Conservation (phyloP, 2,888 invertebrate species). For the Andrena hattorfiana region DNA sequence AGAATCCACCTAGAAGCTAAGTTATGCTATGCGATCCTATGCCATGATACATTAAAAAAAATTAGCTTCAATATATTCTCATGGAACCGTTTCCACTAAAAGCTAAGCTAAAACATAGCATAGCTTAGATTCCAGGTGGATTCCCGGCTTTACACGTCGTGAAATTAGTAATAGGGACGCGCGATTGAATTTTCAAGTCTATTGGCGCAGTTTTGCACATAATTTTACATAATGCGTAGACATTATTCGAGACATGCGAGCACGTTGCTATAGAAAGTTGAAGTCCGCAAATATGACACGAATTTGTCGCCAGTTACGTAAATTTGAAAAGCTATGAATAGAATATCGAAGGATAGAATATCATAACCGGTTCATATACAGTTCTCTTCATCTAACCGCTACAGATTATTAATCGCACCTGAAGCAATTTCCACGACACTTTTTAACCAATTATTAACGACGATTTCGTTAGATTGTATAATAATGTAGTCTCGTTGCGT, state of each 20-base stretch:
- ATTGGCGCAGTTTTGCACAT: background rate
- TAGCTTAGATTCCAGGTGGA: too few species aligned
- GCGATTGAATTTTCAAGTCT: background rate
- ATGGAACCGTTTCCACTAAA: too few species aligned
- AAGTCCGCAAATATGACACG: background rate
- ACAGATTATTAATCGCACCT: slow-evolving; percentile 24
- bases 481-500: slow-evolving; percentile 24
- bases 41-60: too few species aligned
- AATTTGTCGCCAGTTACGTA: slow-evolving; percentile 28
- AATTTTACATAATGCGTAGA: slow-evolving; percentile 11
- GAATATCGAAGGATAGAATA: slow-evolving; percentile 17
- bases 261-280: slow-evolving; percentile 15
- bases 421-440: slow-evolving; percentile 18
- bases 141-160: too few species aligned
- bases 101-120: too few species aligned
- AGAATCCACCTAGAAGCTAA: background rate
- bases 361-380: slow-evolving; percentile 37
- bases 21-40: too few species aligned
- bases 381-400: slow-evolving; percentile 17
- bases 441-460: background rate
- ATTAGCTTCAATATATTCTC: too few species aligned
- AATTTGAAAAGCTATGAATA: slow-evolving; percentile 10
- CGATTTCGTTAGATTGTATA: slow-evolving; percentile 17
- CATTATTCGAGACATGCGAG: background rate
- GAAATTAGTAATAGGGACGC: background rate